phyloP scores from a whole-genome alignment of 1,140 invertebrate genomes.

The Bombus superbus region DNA sequence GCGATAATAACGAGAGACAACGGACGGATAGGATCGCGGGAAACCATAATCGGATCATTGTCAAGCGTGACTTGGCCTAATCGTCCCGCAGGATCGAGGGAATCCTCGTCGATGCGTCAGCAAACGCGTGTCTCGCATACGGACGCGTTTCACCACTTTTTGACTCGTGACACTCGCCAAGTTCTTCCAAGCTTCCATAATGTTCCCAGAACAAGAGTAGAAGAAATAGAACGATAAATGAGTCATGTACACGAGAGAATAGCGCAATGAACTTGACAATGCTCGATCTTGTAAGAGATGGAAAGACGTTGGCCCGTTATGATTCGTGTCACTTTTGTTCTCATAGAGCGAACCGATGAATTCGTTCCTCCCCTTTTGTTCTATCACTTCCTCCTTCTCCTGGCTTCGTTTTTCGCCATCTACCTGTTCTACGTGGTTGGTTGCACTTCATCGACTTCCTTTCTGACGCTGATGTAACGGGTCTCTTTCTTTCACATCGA shows the following conservation, averaged over 20 bases:
- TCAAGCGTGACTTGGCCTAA: conserved; percentile 44
- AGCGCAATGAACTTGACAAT: conserved; percentile 5
- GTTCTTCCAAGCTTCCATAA: not conserved
- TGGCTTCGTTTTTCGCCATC: not conserved
- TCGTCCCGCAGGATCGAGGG: conserved; percentile 18
- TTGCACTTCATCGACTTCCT: conserved; percentile 39
- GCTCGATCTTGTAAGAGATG: not conserved
- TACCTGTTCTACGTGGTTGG: conserved; percentile 6
- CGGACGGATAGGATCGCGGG: conserved; percentile 32
- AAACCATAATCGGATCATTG: conserved; percentile 49
- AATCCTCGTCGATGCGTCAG: conserved; percentile 44
- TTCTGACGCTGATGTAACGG: conserved; percentile 25
- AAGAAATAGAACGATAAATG: not conserved
- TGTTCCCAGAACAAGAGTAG: not conserved
- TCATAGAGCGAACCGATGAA: conserved; percentile 24
- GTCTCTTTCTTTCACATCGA: conserved; percentile 39
- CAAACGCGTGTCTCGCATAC: conserved; percentile 15
- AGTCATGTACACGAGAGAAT: conserved; percentile 16
- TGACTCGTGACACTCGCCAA: not conserved
- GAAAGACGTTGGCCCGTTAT: conserved; percentile 38
- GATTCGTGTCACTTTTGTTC: conserved; percentile 52
- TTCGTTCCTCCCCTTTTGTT: conserved; percentile 20
- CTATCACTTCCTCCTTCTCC: conserved; percentile 10
- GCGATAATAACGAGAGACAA: conserved; percentile 39
- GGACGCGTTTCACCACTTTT: not conserved